Evolutionary conservation across 2,797 vertebrate species (phyloP).

Genomic region (Siniperca undulata): DNA sequence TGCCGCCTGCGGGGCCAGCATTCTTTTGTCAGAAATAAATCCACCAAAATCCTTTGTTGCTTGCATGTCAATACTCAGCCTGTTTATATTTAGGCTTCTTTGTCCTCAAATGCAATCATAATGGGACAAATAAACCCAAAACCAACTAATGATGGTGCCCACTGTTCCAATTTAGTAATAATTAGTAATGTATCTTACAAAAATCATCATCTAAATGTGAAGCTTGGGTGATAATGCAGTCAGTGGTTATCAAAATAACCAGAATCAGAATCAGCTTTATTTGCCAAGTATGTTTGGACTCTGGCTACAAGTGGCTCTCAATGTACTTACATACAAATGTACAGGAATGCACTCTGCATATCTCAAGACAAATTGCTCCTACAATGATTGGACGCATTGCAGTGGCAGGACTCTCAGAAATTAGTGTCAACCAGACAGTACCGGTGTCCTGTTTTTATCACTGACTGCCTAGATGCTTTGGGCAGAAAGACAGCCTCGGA

Average conservation of each 20-base stretch:
- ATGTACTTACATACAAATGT: not conserved
- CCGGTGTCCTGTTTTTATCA: slow-evolving; percentile 18
- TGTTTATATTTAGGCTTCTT: not conserved
- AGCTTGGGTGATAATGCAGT: not conserved
- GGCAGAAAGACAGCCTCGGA: slow-evolving; percentile 13
- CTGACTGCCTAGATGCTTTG: too few species aligned
- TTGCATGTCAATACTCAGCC: not conserved
- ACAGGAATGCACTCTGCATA: not conserved
- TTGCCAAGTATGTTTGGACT: not conserved
- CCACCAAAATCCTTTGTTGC: not conserved
- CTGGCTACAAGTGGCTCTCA: not conserved
- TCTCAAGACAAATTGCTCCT: not conserved
- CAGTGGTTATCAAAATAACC: not conserved
- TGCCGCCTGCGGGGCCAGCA: too few species aligned
- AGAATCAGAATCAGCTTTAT: not conserved
- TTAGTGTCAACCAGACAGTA: not conserved
- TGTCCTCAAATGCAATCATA: not conserved
- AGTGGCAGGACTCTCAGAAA: not conserved
- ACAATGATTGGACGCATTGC: not conserved
- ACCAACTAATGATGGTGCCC: too few species aligned
- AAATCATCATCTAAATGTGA: not conserved
- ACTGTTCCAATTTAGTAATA: too few species aligned
- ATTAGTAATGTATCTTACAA: too few species aligned
- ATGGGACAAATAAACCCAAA: not conserved
- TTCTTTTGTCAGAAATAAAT: too few species aligned